A percentile compares a stretch with the other conserved stretches of the same genome.
Evolutionary conservation across 2,113 vertebrate genomes (phyloP).

Genomic region (Mobula hypostoma): DNA sequence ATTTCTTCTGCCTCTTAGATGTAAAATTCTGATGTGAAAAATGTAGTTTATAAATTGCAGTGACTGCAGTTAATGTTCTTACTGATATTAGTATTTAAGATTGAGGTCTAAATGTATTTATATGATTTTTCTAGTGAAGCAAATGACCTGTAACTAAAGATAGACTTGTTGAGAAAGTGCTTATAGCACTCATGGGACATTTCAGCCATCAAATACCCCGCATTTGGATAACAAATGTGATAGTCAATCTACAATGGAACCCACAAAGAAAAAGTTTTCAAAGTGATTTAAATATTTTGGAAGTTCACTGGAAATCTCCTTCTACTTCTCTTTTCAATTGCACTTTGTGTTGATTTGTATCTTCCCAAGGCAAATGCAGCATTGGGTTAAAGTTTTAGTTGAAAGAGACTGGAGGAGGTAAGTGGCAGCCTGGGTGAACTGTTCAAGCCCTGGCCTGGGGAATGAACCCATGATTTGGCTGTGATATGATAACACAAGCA

Average conservation of each 20-base stretch:
- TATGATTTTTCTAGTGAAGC: background rate
- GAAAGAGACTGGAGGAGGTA: too few relatives aligned
- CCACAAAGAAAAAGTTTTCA: background rate
- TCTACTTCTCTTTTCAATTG: background rate
- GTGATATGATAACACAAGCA: too few relatives aligned
- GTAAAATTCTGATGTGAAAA: background rate
- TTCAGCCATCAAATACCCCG: too few relatives aligned
- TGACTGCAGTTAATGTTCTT: background rate
- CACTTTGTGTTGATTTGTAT: background rate
- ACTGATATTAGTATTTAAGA: background rate
- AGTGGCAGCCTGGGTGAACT: too few relatives aligned
- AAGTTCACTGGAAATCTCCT: background rate
- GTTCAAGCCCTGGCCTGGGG: too few relatives aligned
- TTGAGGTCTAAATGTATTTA: background rate
- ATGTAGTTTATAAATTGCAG: background rate
- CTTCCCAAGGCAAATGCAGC: background rate
- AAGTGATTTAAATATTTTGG: background rate
- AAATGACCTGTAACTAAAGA: background rate
- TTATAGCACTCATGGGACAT: too few relatives aligned
- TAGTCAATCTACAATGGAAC: background rate
- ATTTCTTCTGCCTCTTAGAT: background rate
- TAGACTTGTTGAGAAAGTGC: too few relatives aligned
- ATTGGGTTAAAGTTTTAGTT: background rate
- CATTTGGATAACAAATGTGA: background rate
- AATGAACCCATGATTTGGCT: too few relatives aligned